These are phyloP conservation scores for Calypte anna DNA, from an alignment of 2,113 vertebrate genomes.

Conservation along the genomic window DNA sequence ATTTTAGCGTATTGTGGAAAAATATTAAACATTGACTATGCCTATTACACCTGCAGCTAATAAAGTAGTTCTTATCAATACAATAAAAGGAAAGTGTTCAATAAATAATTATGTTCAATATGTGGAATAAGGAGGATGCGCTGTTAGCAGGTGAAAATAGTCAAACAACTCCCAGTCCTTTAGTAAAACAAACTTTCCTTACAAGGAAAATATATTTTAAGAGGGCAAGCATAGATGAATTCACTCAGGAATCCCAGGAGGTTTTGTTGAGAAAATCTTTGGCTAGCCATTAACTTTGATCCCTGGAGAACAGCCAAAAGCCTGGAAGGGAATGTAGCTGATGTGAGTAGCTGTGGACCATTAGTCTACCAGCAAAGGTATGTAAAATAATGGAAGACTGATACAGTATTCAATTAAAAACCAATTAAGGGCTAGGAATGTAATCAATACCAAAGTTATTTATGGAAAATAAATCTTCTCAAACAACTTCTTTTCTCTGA, in stretches of 20 bases:
- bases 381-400: slow-evolving; percentile 13
- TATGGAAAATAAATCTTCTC: neutral
- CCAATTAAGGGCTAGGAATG: neutral
- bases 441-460: neutral
- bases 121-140: neutral
- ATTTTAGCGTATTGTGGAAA: neutral
- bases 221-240: neutral
- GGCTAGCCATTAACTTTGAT: neutral
- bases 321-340: neutral
- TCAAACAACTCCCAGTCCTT: neutral
- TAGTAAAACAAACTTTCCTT: neutral
- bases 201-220: neutral
- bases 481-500: neutral
- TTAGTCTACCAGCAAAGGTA: neutral
- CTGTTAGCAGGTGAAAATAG: neutral
- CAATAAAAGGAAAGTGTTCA: neutral
- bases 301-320: neutral
- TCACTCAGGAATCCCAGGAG: neutral
- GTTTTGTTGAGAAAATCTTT: neutral
- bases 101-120: neutral
- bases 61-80: neutral
- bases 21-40: neutral
- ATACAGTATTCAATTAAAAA: slow-evolving; percentile 14
- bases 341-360: neutral
- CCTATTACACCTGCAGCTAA: neutral